Base-by-base conservation (phyloP, 2,113 vertebrate genomes). In the Fukomys damarensis region DNA sequence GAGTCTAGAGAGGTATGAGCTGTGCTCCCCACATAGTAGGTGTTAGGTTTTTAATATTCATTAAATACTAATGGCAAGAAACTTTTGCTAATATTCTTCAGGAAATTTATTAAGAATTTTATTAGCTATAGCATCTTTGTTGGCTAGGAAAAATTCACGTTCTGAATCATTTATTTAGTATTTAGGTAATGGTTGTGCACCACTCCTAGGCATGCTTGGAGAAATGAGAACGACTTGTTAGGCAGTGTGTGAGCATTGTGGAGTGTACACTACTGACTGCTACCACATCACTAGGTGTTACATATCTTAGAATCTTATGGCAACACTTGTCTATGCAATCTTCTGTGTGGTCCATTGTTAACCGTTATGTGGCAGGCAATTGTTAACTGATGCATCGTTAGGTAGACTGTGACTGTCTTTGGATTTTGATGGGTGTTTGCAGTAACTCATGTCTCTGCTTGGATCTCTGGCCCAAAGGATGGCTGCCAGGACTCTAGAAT, bases 351-450 rank as follows among this genome's bases (percentile, higher is more conserved):
- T 92, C 5, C 10, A 30, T n/a, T 35, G 43, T 77, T 46, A 32
- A 11, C 3, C 17, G 14, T 13, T 30, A 19, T 10, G 46, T 28
- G 41, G 24, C 72, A 28, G 72, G n/a, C n/a, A n/a, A n/a, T 46
- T 46, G 5, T 12, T 58, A 13, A 28, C 49, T n/a, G 74, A 38
- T 35, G 56, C 5, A 9, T 43, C 41, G 7, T 66, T 38, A n/a
- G 63, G 54, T 59, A 32, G 38, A 54, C 46, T 1, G 13, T 70
- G 84, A 87, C 85, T 82, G 56, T 61, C 7, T 32, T 1, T 86
- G 52, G 54, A 58, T 72, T 94, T 95, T 94, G 74, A 68, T 52
- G 61, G 43, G 41, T 96, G 72, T 87, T 90, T 89, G 91, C 32
- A 66, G 0, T 81, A 63, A 72, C 49, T 86, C 61, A 32, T 38